Evolutionary conservation across 2,113 vertebrate species (phyloP).

Genomic region (Dromas ardeola): DNA sequence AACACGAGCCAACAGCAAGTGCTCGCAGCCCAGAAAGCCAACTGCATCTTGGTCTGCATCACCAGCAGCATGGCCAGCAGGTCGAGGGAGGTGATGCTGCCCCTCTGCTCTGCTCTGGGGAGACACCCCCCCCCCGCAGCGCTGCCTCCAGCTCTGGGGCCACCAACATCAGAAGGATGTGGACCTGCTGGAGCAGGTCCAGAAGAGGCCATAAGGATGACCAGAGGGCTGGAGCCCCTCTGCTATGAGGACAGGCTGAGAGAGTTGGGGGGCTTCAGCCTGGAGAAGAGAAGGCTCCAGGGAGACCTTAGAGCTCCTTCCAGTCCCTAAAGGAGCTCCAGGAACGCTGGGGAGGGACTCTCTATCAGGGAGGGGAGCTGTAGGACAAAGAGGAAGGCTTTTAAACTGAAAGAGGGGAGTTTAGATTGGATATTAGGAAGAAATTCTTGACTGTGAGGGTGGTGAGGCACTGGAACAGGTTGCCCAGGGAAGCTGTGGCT

Average conservation of each 20-base stretch:
- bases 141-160: neutral
- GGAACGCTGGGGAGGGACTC: neutral
- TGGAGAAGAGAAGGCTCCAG: no score
- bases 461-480: neutral
- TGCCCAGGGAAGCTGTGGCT: neutral
- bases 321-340: neutral
- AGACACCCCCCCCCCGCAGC: neutral
- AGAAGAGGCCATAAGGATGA: neutral
- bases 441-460: neutral
- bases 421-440: neutral
- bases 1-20: neutral
- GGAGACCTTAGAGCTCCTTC: neutral
- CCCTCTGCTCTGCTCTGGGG: neutral
- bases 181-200: neutral
- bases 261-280: neutral
- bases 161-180: neutral
- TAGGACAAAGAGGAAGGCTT: neutral
- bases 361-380: neutral
- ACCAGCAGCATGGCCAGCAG: neutral
- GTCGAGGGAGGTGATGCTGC: neutral
- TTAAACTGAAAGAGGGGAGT: neutral
- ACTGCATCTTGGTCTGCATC: neutral
- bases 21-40: neutral
- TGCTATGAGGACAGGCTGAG: neutral
- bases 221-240: neutral